Base-by-base conservation (phyloP, 2,113 vertebrate species). In the Salvator merianae region DNA sequence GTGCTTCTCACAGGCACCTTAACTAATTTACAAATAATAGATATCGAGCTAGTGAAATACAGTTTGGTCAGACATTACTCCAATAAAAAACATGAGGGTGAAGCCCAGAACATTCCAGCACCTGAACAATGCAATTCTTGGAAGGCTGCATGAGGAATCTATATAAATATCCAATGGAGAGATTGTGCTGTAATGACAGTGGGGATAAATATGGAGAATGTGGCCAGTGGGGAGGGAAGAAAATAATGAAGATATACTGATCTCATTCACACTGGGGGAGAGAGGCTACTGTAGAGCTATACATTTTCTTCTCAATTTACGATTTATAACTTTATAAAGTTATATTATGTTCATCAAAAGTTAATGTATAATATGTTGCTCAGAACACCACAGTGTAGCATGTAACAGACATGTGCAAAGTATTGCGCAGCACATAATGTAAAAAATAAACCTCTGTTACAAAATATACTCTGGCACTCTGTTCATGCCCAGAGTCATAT, bases 121-220 rank as follows among this genome's bases (percentile, higher is more conserved):
- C 82, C 63, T 85, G 28, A 72, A 62, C 72, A 83, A 87, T 82
- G 40, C 53, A 72, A 88, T 84, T 82, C 53, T 84, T 8, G 0
- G 47, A 72, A 84, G 79, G 80, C 5, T 55, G 7, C 66, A 0
- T 87, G 84, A 81, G 69, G 3, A 74, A 76, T n/a, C 83, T 75
- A 84, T 65, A 74, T 84, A 83, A 76, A 78, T 80, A 85, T 55
- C 72, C 89, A 91, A 74, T 78, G 84, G 76, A 90, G 28, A 36
- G 84, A 47, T 38, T 66, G 7, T 40, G 84, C 87, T 89, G 90
- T 47, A 88, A 88, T 90, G 72, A 88, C 88, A 91, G 79, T 76
- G 20, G 74, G 82, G 32, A 32, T 76, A 22, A 7, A 63, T 7
- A 22, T 0, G 2, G 55, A 50, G 34, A 75, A 14, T 4, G 43